A percentile compares a stretch with the other conserved stretches of the same genome.
phyloP scores from a whole-genome alignment of 2,113 vertebrate species.

The Ivindomyrus marchei region DNA sequence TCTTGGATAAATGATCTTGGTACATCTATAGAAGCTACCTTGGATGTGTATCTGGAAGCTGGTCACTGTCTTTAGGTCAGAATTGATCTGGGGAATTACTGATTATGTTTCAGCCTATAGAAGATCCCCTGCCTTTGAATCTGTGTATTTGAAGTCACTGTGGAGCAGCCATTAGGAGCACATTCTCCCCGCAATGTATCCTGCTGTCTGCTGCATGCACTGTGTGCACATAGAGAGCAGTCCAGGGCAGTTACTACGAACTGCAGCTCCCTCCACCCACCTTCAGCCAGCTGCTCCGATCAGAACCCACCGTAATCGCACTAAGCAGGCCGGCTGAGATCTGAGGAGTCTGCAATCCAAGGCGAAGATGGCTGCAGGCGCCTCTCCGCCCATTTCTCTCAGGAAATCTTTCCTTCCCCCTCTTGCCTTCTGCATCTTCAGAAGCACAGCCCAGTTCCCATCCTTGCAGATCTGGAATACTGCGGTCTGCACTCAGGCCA shows the following conservation, averaged over 20 bases:
- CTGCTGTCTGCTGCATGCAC: neutral
- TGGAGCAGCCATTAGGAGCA: neutral
- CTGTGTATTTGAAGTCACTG: neutral
- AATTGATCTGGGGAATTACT: neutral
- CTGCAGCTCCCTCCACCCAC: constrained; percentile 22
- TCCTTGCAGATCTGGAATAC: constrained; percentile 31
- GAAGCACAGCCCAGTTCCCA: constrained; percentile 23
- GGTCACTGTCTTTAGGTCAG: neutral
- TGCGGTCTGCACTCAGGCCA: constrained; percentile 39
- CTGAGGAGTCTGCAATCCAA: constrained; percentile 41
- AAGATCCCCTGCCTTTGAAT: neutral
- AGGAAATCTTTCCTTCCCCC: constrained; percentile 16
- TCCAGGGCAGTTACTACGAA: constrained; percentile 16
- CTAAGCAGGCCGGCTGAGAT: constrained; percentile 42
- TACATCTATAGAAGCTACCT: neutral
- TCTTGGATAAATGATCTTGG: neutral
- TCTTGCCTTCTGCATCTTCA: constrained; percentile 30
- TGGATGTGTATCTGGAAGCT: neutral
- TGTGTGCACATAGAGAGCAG: neutral
- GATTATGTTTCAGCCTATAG: neutral
- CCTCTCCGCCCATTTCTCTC: constrained; percentile 29
- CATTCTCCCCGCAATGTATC: neutral
- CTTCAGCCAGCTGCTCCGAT: constrained; percentile 33
- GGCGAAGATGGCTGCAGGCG: constrained; percentile 41
- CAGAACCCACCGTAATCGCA: constrained; percentile 36